Evolutionary conservation across 1,140 invertebrate species (phyloP).

Genomic region (Armadillidium nasatum): DNA sequence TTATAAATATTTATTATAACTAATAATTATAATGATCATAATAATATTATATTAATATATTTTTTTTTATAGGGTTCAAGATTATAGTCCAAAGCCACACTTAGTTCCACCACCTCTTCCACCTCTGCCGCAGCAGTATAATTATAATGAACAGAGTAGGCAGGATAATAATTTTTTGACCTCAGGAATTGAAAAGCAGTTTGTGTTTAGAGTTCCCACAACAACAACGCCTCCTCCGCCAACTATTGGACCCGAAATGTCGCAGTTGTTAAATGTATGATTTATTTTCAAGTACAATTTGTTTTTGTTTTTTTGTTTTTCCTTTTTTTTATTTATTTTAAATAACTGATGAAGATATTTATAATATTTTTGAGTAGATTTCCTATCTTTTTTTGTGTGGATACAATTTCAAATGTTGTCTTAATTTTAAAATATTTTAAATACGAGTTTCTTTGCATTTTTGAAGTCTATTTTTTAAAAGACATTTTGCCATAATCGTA

Average conservation of each 20-base stretch:
- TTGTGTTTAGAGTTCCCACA: neutral
- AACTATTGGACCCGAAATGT: slow-evolving; percentile 27
- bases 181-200: neutral
- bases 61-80: too few species aligned
- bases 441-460: neutral
- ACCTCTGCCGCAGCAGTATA: neutral
- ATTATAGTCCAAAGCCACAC: neutral
- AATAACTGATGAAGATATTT: too few species aligned
- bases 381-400: too few species aligned
- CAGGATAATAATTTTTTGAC: neutral
- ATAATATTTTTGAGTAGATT: too few species aligned
- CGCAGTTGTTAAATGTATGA: slow-evolving; percentile 18
- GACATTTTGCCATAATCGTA: too few species aligned
- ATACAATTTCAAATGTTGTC: too few species aligned
- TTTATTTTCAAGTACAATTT: neutral
- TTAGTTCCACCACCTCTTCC: neutral
- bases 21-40: too few species aligned
- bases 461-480: neutral
- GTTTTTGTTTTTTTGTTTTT: too few species aligned
- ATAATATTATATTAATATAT: too few species aligned
- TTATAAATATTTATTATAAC: too few species aligned
- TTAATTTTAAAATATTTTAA: neutral
- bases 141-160: neutral
- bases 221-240: neutral
- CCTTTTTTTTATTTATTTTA: too few species aligned